Evolutionary conservation across 2,797 vertebrate genomes (phyloP).

Genomic region (Brotula barbata): DNA sequence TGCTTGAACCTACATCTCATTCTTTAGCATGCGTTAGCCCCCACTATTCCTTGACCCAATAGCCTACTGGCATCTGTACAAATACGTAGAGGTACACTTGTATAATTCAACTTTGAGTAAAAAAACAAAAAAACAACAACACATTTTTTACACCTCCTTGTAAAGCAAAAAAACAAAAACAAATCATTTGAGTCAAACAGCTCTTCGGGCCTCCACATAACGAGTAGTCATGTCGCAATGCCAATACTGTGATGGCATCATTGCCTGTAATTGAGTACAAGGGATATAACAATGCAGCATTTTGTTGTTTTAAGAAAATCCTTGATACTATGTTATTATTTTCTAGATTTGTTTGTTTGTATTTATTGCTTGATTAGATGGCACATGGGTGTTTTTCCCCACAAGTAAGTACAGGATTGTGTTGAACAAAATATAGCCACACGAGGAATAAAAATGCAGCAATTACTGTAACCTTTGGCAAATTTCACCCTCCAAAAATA

Average conservation of each 20-base stretch:
- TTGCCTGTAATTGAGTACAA: slow-evolving; percentile 55
- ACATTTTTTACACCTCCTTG: slow-evolving; percentile 48
- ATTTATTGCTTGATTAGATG: slow-evolving; percentile 83
- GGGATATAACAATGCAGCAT: slow-evolving; percentile 78
- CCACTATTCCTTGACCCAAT: slow-evolving; percentile 35
- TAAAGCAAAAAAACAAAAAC: slow-evolving; percentile 60
- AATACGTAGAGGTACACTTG: slow-evolving; percentile 64
- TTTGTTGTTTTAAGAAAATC: slow-evolving; percentile 57
- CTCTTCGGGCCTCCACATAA: slow-evolving; percentile 60
- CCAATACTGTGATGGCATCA: slow-evolving; percentile 51
- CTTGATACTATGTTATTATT: slow-evolving; percentile 47
- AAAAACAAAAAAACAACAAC: slow-evolving; percentile 64
- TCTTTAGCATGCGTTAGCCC: slow-evolving; percentile 45
- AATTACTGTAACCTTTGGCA: slow-evolving; percentile 75
- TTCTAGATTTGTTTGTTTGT: slow-evolving; percentile 56
- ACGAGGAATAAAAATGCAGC: slow-evolving; percentile 62
- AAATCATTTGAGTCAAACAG: slow-evolving; percentile 70
- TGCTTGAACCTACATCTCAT: slow-evolving; percentile 57
- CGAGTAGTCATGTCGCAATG: slow-evolving; percentile 58
- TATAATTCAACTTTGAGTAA: slow-evolving; percentile 63
- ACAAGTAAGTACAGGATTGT: slow-evolving; percentile 56
- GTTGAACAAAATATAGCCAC: slow-evolving; percentile 54
- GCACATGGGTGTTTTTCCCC: slow-evolving; percentile 73
- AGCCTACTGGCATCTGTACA: slow-evolving; percentile 64
- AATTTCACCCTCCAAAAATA: slow-evolving; percentile 67